Evolutionary conservation across 92 coral and sea anemone genomes (phyloP), one percentile per base, ranked within the genome.

Genomic region (Phenganax subtilis): DNA sequence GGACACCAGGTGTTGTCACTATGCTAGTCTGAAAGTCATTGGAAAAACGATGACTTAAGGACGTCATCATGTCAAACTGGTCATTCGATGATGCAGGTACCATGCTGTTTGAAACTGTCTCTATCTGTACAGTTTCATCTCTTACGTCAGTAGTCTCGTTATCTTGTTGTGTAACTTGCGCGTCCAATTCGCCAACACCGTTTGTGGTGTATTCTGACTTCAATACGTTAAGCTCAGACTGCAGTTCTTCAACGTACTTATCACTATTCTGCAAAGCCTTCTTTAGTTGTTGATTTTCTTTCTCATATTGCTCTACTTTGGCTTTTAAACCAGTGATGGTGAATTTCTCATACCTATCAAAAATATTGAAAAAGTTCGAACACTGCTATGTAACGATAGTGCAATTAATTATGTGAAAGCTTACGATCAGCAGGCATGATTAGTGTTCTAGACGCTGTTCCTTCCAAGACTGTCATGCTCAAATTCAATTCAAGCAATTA

Each of bases 251-350:
- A 37, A 96, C 89, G 78, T 92, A 92, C 70, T 75, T 70, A 75
- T 96, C 99, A 66, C 99, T 92, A 56, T 89, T 88, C 31, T 56
- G 81, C 64, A 96, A 88, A 16, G 99, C 99, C 81, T 85, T 90
- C 78, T 87, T 85, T 31, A 96, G 86, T 47, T 90, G 99, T 47
- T 92, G 96, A 12, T 92, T 90, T 78, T 96, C 99, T 47, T 90
- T 89, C 73, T 96, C 99, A 80, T 96, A 96, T 86, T 96, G 96
- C 57, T 83, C 85, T 17, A 96, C 91, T 71, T 92, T 96, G 52
- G 97, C 91, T 82, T 92, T 92, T 75, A 96, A 87, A 17, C 92
- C 99, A 55, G 96, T 81, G 83, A 96, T 93, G 6, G 97, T 85
- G 89, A 92, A 96, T 70, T 90, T 92, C 54, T 97, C 91, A 47